A percentile compares a stretch with the other conserved stretches of the same genome.
phyloP scores from a whole-genome alignment of 2,113 vertebrate species.

The Nibea albiflora region DNA sequence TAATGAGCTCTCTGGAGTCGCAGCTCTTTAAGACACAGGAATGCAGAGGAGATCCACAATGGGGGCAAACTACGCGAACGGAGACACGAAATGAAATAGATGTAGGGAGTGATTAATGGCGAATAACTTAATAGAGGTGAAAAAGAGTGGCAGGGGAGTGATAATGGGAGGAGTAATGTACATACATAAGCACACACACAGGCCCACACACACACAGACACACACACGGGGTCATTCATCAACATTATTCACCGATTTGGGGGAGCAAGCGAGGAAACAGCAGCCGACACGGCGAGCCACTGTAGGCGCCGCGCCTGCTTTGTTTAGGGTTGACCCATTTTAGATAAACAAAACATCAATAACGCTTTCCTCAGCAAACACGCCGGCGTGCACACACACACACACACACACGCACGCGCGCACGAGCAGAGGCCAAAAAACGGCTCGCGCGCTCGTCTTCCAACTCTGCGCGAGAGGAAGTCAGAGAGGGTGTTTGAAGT shows the following conservation, averaged over 20 bases:
- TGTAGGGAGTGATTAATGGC: conserved; percentile 42
- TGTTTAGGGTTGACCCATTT: conserved; percentile 75
- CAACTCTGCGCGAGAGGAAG: conserved; percentile 58
- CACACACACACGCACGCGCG: neutral
- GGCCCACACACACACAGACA: neutral
- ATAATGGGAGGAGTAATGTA: conserved; percentile 10
- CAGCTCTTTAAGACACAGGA: conserved; percentile 40
- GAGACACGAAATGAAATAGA: conserved; percentile 41
- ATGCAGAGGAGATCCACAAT: conserved; percentile 32
- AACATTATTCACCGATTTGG: conserved; percentile 43
- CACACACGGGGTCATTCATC: conserved; percentile 34
- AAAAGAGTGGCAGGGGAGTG: conserved; percentile 26
- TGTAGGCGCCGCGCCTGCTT: conserved; percentile 37
- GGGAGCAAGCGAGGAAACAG: conserved; percentile 13
- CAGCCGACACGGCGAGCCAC: conserved; percentile 24
- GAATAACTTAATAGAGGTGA: conserved; percentile 48
- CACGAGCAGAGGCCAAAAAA: neutral
- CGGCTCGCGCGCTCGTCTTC: conserved; percentile 12
- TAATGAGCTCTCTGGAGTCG: conserved; percentile 71
- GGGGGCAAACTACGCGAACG: conserved; percentile 18
- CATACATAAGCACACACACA: neutral
- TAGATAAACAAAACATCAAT: conserved; percentile 68
- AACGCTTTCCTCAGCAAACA: conserved; percentile 69
- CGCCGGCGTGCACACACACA: neutral
- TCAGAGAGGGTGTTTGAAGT: conserved; percentile 79